Conservation (phyloP, 1,140 invertebrate genomes). For the Episyrphus balteatus region DNA sequence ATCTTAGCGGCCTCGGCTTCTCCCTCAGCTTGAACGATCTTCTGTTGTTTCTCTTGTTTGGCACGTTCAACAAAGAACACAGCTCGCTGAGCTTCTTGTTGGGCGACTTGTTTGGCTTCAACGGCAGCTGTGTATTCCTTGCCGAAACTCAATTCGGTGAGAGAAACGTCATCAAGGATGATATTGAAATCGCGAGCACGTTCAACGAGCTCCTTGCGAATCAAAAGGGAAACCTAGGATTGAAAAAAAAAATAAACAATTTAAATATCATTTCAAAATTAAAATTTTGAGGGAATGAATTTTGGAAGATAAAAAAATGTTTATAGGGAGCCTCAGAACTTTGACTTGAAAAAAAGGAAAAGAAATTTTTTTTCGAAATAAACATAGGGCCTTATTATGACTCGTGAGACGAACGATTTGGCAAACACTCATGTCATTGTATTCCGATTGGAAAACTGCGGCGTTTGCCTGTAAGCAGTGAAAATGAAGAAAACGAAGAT, state of each 20-base stretch:
- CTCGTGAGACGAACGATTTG: no score
- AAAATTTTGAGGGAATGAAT: conserved; percentile 4
- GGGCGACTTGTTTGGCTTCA: conserved; percentile 98
- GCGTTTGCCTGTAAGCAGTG: no score
- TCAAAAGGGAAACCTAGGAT: conserved; percentile 70
- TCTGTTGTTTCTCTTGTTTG: conserved; percentile 96
- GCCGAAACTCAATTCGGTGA: conserved; percentile 97
- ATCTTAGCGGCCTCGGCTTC: conserved; percentile 97
- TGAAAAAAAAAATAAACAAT: not conserved
- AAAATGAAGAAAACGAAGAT: no score
- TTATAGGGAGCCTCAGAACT: no score
- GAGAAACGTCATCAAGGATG: conserved; percentile 98
- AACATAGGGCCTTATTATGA: no score
- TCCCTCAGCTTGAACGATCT: conserved; percentile 99
- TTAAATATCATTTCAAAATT: conserved; percentile 1
- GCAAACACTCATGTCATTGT: no score
- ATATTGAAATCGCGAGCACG: conserved; percentile 98
- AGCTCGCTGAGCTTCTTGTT: conserved; percentile 97
- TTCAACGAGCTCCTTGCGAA: conserved; percentile 88
- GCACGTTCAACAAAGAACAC: conserved; percentile 97
- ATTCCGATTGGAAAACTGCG: no score
- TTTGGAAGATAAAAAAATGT: no score
- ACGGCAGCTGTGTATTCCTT: conserved; percentile 99
- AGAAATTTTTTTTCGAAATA: no score
- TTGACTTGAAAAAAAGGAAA: no score